Evolutionary conservation across 2,113 vertebrate species (phyloP).

Genomic region (Acrocephalus kingi): DNA sequence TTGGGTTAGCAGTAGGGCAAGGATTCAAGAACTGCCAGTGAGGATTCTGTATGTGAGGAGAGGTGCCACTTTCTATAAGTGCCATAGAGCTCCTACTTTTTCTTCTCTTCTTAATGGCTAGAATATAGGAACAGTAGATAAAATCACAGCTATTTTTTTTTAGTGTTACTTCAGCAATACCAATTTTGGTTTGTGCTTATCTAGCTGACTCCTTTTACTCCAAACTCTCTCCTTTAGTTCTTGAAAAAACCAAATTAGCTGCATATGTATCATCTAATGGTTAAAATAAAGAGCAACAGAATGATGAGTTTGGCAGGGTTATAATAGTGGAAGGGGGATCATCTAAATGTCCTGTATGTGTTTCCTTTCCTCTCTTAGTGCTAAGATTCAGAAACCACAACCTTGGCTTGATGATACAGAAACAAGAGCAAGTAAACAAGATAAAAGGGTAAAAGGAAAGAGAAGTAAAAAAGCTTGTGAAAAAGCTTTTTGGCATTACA

Average conservation of each 20-base stretch:
- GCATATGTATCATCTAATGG: background rate
- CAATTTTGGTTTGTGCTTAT: background rate
- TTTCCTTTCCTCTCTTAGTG: background rate
- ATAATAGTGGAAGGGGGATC: background rate
- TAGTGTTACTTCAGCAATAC: background rate
- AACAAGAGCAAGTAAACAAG: background rate
- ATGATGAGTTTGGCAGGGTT: background rate
- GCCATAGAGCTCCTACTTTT: background rate
- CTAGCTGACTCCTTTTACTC: background rate
- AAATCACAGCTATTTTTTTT: background rate
- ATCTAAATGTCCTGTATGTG: accelerated
- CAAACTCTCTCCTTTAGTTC: background rate
- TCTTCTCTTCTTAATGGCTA: background rate
- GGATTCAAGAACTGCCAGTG: background rate
- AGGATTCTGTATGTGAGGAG: background rate
- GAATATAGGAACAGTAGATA: background rate
- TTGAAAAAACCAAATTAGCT: background rate
- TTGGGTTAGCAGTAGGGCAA: background rate
- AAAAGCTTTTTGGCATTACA: background rate
- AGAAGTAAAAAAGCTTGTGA: background rate
- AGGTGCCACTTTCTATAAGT: background rate
- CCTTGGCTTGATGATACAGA: background rate
- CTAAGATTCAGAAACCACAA: background rate
- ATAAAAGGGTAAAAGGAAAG: background rate
- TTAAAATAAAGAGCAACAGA: background rate